Evolutionary conservation across 2,797 vertebrate species (phyloP).

Genomic region (Phrynocephalus vlangalii): DNA sequence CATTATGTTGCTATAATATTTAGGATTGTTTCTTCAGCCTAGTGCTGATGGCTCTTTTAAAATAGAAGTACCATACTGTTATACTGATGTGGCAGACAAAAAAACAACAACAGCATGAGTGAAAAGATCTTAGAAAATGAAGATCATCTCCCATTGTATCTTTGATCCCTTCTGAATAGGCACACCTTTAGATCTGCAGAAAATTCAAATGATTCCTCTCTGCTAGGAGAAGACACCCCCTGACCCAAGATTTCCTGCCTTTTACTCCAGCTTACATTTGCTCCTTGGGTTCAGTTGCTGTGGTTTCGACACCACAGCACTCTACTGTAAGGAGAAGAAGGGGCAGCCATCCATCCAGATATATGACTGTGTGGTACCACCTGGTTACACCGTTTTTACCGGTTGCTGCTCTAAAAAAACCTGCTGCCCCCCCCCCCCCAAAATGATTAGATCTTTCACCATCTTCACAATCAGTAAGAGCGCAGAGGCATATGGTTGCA

Average conservation of each 20-base stretch:
- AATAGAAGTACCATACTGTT: slow-evolving; percentile 48
- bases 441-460: background rate
- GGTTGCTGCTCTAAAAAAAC: background rate
- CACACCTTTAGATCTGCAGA: background rate
- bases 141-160: background rate
- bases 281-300: no score
- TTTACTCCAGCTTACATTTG: no score
- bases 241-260: no score
- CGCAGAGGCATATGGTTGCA: background rate
- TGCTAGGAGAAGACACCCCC: no score
- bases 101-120: background rate
- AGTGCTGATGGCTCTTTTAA: slow-evolving; percentile 34
- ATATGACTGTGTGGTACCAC: background rate
- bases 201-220: no score
- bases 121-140: background rate
- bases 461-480: background rate
- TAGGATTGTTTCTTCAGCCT: slow-evolving; percentile 56
- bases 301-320: no score
- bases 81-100: slow-evolving; percentile 39
- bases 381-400: background rate
- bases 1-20: slow-evolving; percentile 67
- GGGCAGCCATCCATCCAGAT: no score
- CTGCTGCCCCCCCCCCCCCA: background rate
- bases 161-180: background rate
- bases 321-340: no score